These are phyloP conservation scores for Harpagifer antarcticus DNA, from an alignment of 2,797 vertebrate genomes.

Conservation along the genomic window DNA sequence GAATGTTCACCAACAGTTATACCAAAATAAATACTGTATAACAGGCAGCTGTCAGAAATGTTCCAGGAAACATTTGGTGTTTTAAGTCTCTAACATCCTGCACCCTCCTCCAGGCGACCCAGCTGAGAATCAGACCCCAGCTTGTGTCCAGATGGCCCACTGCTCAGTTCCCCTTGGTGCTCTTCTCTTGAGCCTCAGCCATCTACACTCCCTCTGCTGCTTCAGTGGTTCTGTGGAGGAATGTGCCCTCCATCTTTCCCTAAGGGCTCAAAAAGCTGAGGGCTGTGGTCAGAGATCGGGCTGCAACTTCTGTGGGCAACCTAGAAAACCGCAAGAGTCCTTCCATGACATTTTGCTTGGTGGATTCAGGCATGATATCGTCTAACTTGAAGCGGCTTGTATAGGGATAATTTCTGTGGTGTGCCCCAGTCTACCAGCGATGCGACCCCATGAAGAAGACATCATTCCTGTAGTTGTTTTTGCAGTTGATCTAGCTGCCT, in stretches of 20 bases:
- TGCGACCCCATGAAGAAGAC: neutral
- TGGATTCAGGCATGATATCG: neutral
- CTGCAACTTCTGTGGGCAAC: neutral
- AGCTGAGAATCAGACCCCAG: conserved; percentile 44
- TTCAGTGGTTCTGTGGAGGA: conserved; percentile 12
- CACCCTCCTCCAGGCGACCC: conserved; percentile 6
- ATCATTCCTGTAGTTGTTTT: neutral
- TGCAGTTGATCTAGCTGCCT: neutral
- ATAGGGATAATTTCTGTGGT: neutral
- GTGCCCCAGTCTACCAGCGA: neutral
- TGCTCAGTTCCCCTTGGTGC: conserved; percentile 29
- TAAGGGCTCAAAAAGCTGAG: conserved; percentile 2
- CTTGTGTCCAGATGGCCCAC: conserved; percentile 42
- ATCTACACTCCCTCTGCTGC: conserved; percentile 29
- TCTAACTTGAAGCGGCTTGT: neutral
- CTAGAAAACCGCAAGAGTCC: neutral
- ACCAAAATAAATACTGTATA: no score
- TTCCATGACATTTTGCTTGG: conserved; percentile 1
- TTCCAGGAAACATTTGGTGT: conserved; percentile 12
- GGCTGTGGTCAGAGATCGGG: conserved; percentile 1
- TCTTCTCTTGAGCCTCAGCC: conserved; percentile 37
- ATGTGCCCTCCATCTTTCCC: conserved; percentile 6
- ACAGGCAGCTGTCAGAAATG: neutral
- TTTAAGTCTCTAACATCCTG: conserved; percentile 22
- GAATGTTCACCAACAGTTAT: no score